Base-by-base conservation (phyloP, 64 coral and sea anemone species). In the Stichodactyla helianthus region DNA sequence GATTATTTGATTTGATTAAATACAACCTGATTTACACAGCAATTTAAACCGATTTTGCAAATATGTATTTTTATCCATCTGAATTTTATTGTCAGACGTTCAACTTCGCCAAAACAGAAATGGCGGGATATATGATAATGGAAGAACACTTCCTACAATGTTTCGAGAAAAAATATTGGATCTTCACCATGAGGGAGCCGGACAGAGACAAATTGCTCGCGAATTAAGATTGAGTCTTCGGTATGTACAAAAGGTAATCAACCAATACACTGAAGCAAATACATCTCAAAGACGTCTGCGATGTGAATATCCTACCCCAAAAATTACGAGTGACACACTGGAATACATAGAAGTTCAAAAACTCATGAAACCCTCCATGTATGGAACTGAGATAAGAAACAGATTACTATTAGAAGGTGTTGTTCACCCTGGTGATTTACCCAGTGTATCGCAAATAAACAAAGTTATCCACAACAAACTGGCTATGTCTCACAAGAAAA, bases 121-220 rank as follows among this genome's bases (percentile, higher is more conserved):
- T 83, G 82, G 82, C 20, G 89, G 89, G 31, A 83, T 85, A 26
- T 84, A 83, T 20, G 88, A 89, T 52, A 89, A 84, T 18, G 81
- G 88, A 0, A 51, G 88, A 57, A 8, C 20, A 79, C 79, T 57
- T 31, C 80, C 88, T 7, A 50, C 16, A 6, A 71, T 89, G 59
- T 27, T 56, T 23, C 79, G 81, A 11, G 88, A 89, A 82, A 70
- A 57, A 82, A 65, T 89, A 52, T 76, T 89, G 7, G 81, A 89
- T 84, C 88, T 89, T 62, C 50, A 83, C 63, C 82, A 90, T 12
- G 54, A 58, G 17, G 89, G 82, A 12, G 12, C 27, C 53, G 50
- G 52, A 55, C 64, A 85, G 53, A 55, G 65, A 54, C 19, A n/a
- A 59, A 85, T 90, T 17, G 35, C 89, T 63, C 64, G 71, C 11